These are phyloP conservation scores for Folsomia candida DNA, from an alignment of 2,888 invertebrate species.

Conservation along the genomic window DNA sequence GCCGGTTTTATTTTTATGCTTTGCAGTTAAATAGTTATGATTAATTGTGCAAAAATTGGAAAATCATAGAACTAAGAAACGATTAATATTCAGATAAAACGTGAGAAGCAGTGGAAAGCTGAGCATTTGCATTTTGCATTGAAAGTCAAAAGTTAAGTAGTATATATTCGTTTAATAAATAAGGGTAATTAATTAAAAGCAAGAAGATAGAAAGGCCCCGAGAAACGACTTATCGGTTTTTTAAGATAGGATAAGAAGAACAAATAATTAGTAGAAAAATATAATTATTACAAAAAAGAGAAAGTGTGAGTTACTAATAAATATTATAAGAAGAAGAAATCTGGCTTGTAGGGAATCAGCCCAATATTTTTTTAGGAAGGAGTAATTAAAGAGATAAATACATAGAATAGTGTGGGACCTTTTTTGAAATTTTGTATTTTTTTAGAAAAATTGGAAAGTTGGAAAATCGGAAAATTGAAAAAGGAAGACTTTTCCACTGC, in stretches of 20 bases:
- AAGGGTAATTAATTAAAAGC: slow-evolving; percentile 46
- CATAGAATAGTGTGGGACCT: too few relatives aligned
- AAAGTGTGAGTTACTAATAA: slow-evolving; percentile 24
- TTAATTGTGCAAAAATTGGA: too few relatives aligned
- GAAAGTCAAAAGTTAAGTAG: too few relatives aligned
- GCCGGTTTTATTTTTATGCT: too few relatives aligned
- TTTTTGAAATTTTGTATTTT: too few relatives aligned
- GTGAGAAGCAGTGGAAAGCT: slow-evolving; percentile 51
- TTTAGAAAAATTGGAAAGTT: slow-evolving; percentile 11
- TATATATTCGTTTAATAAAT: too few relatives aligned
- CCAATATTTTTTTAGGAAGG: slow-evolving; percentile 37
- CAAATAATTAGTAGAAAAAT: slow-evolving; percentile 22
- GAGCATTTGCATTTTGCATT: slow-evolving; percentile 37
- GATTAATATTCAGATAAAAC: slow-evolving; percentile 21
- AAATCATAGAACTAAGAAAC: too few relatives aligned
- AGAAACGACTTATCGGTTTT: neutral
- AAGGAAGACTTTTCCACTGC: slow-evolving; percentile 25
- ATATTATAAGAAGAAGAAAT: slow-evolving; percentile 38
- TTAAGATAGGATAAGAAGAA: slow-evolving; percentile 10
- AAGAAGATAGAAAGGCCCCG: neutral
- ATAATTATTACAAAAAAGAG: slow-evolving; percentile 20
- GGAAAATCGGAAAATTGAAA: neutral
- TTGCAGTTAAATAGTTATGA: too few relatives aligned
- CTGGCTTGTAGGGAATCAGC: slow-evolving; percentile 49
- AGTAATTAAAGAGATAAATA: neutral